Evolutionary conservation across 2,888 invertebrate genomes (phyloP), one percentile per base, ranked within the genome.

Genomic region (Ophion costatus): DNA sequence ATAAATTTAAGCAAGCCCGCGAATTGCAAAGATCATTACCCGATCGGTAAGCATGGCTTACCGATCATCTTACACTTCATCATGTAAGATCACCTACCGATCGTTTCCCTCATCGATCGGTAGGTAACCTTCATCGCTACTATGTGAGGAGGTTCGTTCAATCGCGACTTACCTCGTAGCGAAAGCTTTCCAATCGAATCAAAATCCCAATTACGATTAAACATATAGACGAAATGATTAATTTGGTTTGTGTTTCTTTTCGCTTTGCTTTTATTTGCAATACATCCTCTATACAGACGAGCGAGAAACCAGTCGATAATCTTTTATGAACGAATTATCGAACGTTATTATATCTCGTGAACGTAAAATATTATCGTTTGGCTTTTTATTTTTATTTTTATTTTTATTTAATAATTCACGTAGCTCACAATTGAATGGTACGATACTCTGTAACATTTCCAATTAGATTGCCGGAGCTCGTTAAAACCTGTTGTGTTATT

Each of bases 401-500:
- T 51, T 51, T 51, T 51, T 38, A n/a, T 66, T 76, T 56, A 70
- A 79, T 73, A 22, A 73, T 61, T 42, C 22, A 4, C 33, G 51
- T 10, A 42, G 33, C 63, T n/a, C 33, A n/a, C 61, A 51, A 76
- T 45, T 45, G 57, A 38, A 61, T n/a, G 9, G 42, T 14, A 45
- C 24, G 56, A 45, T 67, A 20, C 45, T 74, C 61, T 56, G 42
- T 14, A 29, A 76, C 17, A 57, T 75, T 71, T 63, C n/a, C 76
- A 76, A 80, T 61, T 66, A 51, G 29, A 42, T 56, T 17, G 67
- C 20, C 24, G 11, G 67, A 24, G 3, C 66, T 75, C 67, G 82
- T 82, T 76, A 71, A 56, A 77, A n/a, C 38, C 69, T 20, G 76
- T 59, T 82, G 71, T 51, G 71, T 79, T 76, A 82, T 66, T 73